Conservation (phyloP, 2,797 vertebrate genomes). For the Ficedula albicollis region DNA sequence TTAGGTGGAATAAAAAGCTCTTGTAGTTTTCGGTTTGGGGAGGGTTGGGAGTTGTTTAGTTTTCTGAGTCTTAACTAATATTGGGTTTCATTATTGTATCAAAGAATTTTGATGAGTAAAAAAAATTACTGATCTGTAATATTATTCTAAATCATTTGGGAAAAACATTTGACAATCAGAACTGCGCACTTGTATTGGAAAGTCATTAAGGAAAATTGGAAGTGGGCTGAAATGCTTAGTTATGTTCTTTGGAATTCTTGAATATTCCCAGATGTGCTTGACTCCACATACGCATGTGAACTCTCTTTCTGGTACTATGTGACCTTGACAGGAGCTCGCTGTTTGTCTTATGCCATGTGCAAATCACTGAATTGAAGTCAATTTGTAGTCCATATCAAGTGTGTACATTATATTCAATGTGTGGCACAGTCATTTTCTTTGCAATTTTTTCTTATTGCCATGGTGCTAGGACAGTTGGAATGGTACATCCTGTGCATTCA, state of each 20-base stretch:
- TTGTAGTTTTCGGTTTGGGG: not conserved
- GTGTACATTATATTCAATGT: not conserved
- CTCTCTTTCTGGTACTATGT: not conserved
- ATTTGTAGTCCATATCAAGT: not conserved
- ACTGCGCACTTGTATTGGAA: not conserved
- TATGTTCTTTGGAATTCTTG: not conserved
- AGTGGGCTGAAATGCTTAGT: constrained; percentile 10
- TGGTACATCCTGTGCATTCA: not conserved
- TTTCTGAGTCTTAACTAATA: not conserved
- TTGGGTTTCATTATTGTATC: not conserved
- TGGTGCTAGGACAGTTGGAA: not conserved
- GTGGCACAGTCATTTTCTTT: not conserved
- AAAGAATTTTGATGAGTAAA: not conserved
- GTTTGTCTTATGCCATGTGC: constrained; percentile 1
- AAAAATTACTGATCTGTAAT: not conserved
- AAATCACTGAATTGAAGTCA: not conserved
- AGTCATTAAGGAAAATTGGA: not conserved
- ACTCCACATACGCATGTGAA: constrained; percentile 39
- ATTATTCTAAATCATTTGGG: not conserved
- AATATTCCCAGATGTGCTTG: not conserved
- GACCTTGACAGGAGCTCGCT: not conserved
- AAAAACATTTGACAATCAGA: not conserved
- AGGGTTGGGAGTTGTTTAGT: not conserved
- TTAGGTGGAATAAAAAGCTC: not conserved
- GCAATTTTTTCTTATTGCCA: not conserved